Conservation (phyloP, 2,113 vertebrate species). For the Peromyscus maniculatus region DNA sequence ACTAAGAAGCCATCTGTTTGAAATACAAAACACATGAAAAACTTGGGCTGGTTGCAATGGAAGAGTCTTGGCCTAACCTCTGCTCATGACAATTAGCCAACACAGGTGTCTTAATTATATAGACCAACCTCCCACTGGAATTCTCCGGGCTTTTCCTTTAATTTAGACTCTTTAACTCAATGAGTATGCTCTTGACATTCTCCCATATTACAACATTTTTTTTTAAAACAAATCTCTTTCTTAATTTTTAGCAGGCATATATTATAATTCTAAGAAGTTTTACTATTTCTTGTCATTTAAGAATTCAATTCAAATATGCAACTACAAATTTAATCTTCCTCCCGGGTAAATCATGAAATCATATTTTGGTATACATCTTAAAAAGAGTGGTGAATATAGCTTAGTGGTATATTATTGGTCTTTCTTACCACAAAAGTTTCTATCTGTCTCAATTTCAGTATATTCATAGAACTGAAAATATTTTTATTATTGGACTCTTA, state of each 20-base stretch:
- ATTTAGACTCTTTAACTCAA: neutral
- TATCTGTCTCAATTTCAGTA: too few relatives aligned
- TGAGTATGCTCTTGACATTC: neutral
- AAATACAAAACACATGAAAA: constrained; percentile 32
- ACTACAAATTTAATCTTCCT: neutral
- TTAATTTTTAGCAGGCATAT: neutral
- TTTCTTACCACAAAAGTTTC: neutral
- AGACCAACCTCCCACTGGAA: neutral
- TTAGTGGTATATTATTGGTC: neutral
- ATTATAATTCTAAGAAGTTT: neutral
- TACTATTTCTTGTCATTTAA: constrained; percentile 19
- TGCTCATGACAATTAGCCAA: neutral
- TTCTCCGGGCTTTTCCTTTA: neutral
- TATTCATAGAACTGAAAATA: neutral
- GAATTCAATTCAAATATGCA: neutral
- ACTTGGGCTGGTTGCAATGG: neutral
- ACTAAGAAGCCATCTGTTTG: neutral
- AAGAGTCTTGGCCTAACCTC: neutral
- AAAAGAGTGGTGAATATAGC: neutral
- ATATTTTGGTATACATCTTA: neutral
- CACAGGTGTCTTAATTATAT: neutral
- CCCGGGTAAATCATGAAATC: neutral
- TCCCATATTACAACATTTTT: neutral
- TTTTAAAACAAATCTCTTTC: neutral
- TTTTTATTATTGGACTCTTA: neutral